Evolutionary conservation across 2,113 vertebrate genomes (phyloP), one percentile per base, ranked within the genome.

Genomic region (Semnornis frantzii): DNA sequence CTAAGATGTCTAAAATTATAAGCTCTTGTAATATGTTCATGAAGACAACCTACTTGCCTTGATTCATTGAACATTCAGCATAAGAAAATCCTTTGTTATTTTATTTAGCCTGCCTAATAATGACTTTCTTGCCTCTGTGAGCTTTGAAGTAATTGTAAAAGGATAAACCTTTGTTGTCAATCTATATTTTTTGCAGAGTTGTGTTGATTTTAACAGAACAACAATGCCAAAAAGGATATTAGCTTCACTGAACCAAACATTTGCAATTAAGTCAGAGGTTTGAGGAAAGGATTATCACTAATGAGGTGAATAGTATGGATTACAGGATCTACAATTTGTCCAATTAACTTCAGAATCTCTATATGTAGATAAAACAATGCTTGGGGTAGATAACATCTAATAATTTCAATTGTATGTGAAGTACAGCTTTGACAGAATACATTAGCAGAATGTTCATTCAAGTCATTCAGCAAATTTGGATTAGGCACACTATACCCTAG

Each of bases 151-250:
- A 97, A 98, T 97, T 97, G 97, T 91, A 93, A 96, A 91, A 96
- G 89, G 94, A 97, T 96, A 96, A 97, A 95, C 80, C 42, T 93
- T 88, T 97, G 97, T 95, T 97, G 96, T 82, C 92, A 97, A 98
- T 97, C 97, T 96, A 95, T 98, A 96, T 88, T 83, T 96, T 95
- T 94, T 15, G 21, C 82, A 93, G 82, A 96, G 52, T 78, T 85
- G 78, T 96, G 96, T 96, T 97, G 96, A 97, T 97, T 97, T 97
- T 97, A 96, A 97, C 77, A 89, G 85, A 96, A 97, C 71, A 97
- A 96, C 72, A 95, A 93, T 92, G 94, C 95, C 93, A 92, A 95
- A 97, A 96, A 95, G 83, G 68, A 93, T 97, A 97, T 97, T 97
- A 93, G 78, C 96, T 97, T 96, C 68, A 62, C 79, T 91, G 94